Evolutionary conservation across 2,888 invertebrate species (phyloP).

Genomic region (Trissoscelio sp.): DNA sequence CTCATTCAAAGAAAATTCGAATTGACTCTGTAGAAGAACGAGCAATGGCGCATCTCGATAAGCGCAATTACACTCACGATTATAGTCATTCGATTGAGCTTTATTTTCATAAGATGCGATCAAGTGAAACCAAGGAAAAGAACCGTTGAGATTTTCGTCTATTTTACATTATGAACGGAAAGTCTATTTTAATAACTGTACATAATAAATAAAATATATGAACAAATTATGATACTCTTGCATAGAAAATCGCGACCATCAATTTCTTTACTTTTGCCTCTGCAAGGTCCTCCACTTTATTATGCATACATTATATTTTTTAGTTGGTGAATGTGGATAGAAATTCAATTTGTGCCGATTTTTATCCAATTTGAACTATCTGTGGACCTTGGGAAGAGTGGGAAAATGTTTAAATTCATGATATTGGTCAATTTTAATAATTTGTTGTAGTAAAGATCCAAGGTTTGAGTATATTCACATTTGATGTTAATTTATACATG

Average conservation of each 20-base stretch:
- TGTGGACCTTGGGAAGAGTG: too few species aligned
- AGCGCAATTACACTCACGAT: slow-evolving; percentile 21
- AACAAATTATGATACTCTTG: slow-evolving; percentile 24
- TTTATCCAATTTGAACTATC: too few species aligned
- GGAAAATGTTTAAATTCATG: too few species aligned
- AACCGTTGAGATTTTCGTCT: slow-evolving; percentile 39
- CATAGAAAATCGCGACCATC: slow-evolving; percentile 1
- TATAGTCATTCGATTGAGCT: slow-evolving; percentile 46
- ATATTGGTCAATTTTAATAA: too few species aligned
- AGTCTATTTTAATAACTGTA: slow-evolving; percentile 49
- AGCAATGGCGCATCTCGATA: slow-evolving; percentile 1
- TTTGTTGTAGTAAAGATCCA: too few species aligned
- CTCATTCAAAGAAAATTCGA: slow-evolving; percentile 29
- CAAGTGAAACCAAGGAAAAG: slow-evolving; percentile 47
- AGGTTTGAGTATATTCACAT: too few species aligned
- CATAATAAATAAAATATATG: slow-evolving; percentile 21
- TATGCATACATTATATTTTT: too few species aligned
- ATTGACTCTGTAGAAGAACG: slow-evolving; percentile 43
- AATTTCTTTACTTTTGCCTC: slow-evolving; percentile 38
- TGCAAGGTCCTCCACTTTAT: neutral
- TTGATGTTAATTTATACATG: too few species aligned
- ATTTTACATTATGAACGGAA: slow-evolving; percentile 39
- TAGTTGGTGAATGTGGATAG: too few species aligned
- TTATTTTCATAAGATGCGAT: slow-evolving; percentile 44
- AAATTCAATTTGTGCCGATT: too few species aligned